Percentiles rank a stretch among this genome's conserved stretches.
These are phyloP conservation scores for Dromococcyx pavoninus DNA, from an alignment of 2,797 vertebrate genomes.

Conservation along the genomic window DNA sequence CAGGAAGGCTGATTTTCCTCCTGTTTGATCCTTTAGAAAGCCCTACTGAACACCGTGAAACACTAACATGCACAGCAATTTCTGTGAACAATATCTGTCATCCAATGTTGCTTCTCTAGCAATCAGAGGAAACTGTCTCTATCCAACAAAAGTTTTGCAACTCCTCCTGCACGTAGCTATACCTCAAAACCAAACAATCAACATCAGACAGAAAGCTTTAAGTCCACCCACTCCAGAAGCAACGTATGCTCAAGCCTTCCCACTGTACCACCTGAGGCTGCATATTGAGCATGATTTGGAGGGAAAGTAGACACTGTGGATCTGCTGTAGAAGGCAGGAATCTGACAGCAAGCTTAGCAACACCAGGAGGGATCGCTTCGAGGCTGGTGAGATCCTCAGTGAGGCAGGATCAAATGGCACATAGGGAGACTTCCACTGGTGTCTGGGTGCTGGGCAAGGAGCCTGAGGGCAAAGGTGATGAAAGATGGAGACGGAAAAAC, in stretches of 20 bases:
- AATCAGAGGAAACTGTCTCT: background rate
- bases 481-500: background rate
- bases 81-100: background rate
- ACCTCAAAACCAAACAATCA: background rate
- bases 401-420: background rate
- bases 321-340: background rate
- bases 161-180: background rate
- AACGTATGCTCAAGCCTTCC: background rate
- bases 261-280: background rate
- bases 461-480: background rate
- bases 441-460: background rate
- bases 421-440: background rate
- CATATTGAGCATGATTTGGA: rapidly evolving
- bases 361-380: background rate
- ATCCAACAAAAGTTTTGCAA: background rate
- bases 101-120: background rate
- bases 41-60: background rate
- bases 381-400: background rate
- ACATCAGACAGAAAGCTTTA: background rate
- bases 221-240: background rate
- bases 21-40: background rate
- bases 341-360: background rate
- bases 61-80: background rate
- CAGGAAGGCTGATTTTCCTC: background rate
- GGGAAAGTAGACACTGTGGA: background rate